phyloP scores from a whole-genome alignment of 2,888 invertebrate genomes.

The Agriopis marginaria region DNA sequence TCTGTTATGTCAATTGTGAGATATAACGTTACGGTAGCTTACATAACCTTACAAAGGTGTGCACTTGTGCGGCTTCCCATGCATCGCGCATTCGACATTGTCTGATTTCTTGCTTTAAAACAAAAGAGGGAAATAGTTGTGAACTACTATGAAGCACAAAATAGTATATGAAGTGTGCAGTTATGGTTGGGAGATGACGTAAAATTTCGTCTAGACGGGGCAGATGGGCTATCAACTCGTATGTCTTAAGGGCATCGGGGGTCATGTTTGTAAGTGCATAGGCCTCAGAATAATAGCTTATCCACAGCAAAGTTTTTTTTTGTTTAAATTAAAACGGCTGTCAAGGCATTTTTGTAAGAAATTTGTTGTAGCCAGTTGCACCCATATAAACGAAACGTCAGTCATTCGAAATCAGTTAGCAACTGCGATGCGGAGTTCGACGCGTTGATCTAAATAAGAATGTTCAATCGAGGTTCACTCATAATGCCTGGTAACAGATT shows the following conservation, averaged over 20 bases:
- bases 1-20: constrained; percentile 53
- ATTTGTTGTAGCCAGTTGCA: too few relatives aligned
- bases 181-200: constrained; percentile 38
- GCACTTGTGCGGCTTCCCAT: constrained; percentile 77
- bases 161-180: constrained; percentile 31
- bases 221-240: constrained; percentile 25
- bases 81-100: constrained; percentile 66
- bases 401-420: too few relatives aligned
- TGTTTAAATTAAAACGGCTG: too few relatives aligned
- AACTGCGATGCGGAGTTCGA: too few relatives aligned
- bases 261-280: constrained; percentile 4
- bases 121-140: constrained; percentile 44
- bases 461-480: too few relatives aligned
- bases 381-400: too few relatives aligned
- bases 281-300: background rate
- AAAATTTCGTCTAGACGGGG: constrained; percentile 41
- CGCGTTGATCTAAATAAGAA: too few relatives aligned
- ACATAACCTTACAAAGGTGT: constrained; percentile 63
- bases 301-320: too few relatives aligned
- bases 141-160: constrained; percentile 45
- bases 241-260: constrained; percentile 12
- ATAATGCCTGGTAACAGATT: too few relatives aligned
- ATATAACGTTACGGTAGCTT: constrained; percentile 45
- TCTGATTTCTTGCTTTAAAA: constrained; percentile 59
- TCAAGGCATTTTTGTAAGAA: too few relatives aligned